Evolutionary conservation across 2,113 vertebrate genomes (phyloP), one percentile per base, ranked within the genome.

Genomic region (Callorhinus ursinus): DNA sequence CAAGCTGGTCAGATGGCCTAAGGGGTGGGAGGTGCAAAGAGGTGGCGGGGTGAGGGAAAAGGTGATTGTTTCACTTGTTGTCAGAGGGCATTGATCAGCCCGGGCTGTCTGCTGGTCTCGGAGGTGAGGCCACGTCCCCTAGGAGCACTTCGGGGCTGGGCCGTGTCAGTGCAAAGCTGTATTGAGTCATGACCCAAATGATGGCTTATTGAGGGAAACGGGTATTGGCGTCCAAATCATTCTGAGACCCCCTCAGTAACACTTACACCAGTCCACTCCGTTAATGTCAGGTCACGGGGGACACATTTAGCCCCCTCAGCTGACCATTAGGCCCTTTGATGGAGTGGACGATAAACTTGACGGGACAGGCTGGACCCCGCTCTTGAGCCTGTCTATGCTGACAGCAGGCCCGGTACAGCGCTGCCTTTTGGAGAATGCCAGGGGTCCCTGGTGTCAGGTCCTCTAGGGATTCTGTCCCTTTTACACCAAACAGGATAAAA

Each of bases 261-360:
- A 95, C 99, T 99, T 99, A 98, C 99, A 99, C 98, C 99, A 99
- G 98, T 98, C 98, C 98, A 65, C 98, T 98, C 98, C 95, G 97
- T 98, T 98, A 98, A 99, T 98, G 99, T 98, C 99, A 98, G 98
- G 98, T 94, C 98, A 98, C 98, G 0, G 84, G 99, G 99, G 99
- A 99, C 98, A 46, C 97, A 81, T 98, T 98, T 81, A 88, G 98
- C 98, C 98, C 98, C 98, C 98, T 99, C 98, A 77, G 98, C 98
- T 98, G 99, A 98, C 99, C 99, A 98, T 98, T 98, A 99, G 98
- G 94, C 96, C 98, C 98, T 98, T 98, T 99, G 99, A 99, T 99
- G 98, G 99, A 99, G 98, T 98, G 98, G 98, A 98, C 98, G 69
- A 99, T 98, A 97, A 98, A 98, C 98, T 88, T 49, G 98, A 98